Conservation (phyloP, 2,797 vertebrate genomes). For the Peromyscus eremicus region DNA sequence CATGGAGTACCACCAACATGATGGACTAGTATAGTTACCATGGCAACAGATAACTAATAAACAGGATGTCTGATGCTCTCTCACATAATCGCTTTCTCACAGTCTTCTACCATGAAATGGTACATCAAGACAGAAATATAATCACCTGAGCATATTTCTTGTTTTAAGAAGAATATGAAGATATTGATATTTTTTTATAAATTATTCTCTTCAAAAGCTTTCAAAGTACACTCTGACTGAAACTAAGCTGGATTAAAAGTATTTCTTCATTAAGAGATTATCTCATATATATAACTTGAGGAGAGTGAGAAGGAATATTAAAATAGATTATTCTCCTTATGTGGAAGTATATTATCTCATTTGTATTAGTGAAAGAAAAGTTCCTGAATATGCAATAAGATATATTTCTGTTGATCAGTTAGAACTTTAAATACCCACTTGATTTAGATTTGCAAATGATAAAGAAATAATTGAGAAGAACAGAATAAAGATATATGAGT, state of each 20-base stretch:
- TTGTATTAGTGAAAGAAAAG: background rate
- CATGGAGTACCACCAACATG: background rate
- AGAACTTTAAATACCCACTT: background rate
- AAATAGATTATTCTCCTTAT: background rate
- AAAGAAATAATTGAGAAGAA: background rate
- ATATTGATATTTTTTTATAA: background rate
- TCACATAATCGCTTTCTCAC: background rate
- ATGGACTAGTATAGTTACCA: background rate
- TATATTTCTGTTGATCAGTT: background rate
- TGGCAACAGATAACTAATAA: background rate
- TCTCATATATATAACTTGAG: background rate
- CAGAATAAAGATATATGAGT: background rate
- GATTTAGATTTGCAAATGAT: background rate
- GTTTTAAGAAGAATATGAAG: too few relatives aligned
- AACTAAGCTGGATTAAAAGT: background rate
- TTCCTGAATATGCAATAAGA: background rate
- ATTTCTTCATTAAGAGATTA: background rate
- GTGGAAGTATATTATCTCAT: background rate
- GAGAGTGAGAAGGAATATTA: background rate
- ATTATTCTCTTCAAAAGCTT: background rate
- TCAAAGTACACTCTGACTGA: background rate
- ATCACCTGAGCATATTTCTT: accelerated
- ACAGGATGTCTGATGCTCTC: too few relatives aligned
- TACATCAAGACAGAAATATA: background rate
- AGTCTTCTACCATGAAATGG: background rate